phyloP scores from a whole-genome alignment of 2,113 vertebrate species.

The Hippocampus mohnikei region DNA sequence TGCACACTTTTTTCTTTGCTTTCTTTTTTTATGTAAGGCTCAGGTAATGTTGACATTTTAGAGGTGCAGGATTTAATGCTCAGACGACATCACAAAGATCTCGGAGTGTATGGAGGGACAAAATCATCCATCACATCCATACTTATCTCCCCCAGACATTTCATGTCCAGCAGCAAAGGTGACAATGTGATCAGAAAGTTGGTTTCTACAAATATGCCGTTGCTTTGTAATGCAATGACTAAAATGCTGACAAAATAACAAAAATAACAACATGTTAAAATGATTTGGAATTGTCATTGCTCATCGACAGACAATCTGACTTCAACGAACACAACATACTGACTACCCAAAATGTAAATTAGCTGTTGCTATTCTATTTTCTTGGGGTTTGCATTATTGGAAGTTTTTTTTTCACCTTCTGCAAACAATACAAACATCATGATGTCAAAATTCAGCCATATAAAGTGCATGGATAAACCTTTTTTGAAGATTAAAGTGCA shows the following conservation, averaged over 20 bases:
- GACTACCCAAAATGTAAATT: neutral
- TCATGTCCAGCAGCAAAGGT: slow-evolving; percentile 87
- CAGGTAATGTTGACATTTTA: slow-evolving; percentile 39
- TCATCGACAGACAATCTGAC: neutral
- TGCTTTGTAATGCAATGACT: slow-evolving; percentile 17
- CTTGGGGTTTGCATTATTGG: neutral
- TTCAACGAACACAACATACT: neutral
- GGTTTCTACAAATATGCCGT: slow-evolving; percentile 54
- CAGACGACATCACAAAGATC: slow-evolving; percentile 48
- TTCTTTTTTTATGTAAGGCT: slow-evolving; percentile 7
- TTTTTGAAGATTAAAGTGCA: too few relatives aligned
- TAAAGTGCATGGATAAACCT: neutral
- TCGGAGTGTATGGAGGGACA: slow-evolving; percentile 48
- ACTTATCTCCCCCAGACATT: slow-evolving; percentile 74
- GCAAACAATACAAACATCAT: neutral
- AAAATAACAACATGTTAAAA: neutral
- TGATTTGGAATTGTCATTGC: too few relatives aligned
- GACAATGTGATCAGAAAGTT: slow-evolving; percentile 82
- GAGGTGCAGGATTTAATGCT: slow-evolving; percentile 28
- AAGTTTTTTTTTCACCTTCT: neutral
- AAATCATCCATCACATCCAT: slow-evolving; percentile 64
- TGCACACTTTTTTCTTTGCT: too few relatives aligned
- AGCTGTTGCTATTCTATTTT: neutral
- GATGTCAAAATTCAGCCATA: neutral
- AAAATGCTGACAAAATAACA: neutral